phyloP scores from a whole-genome alignment of 2,888 invertebrate species.

The Agriotes lineatus region DNA sequence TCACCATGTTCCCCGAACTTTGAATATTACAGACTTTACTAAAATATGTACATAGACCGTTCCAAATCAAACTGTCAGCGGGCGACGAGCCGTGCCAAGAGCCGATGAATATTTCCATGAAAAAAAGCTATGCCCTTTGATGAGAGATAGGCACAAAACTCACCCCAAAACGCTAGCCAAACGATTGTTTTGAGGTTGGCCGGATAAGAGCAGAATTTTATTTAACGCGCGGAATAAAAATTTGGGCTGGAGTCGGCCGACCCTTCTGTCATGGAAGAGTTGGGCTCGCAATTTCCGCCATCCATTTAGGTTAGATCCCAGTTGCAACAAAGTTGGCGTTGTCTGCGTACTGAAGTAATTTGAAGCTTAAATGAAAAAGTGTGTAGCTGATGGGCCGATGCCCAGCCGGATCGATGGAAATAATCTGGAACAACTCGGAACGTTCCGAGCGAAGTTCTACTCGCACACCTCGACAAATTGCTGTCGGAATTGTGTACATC shows the following conservation, averaged over 20 bases:
- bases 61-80: too few species aligned
- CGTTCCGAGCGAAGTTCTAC: constrained; percentile 49
- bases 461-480: constrained; percentile 46
- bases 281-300: constrained; percentile 39
- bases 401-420: constrained; percentile 50
- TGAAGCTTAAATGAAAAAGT: constrained; percentile 35
- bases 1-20: too few species aligned
- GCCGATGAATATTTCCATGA: too few species aligned
- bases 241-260: constrained; percentile 23
- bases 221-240: constrained; percentile 22
- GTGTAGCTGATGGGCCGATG: constrained; percentile 38
- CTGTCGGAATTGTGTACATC: constrained; percentile 32
- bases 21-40: too few species aligned
- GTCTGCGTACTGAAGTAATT: constrained; percentile 29
- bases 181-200: not conserved
- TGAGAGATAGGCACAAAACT: too few species aligned
- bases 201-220: not conserved
- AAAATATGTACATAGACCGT: too few species aligned
- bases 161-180: too few species aligned
- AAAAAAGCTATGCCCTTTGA: too few species aligned
- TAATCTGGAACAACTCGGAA: constrained; percentile 53
- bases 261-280: constrained; percentile 27
- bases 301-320: constrained; percentile 38
- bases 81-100: too few species aligned
- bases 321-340: constrained; percentile 37